phyloP scores from a whole-genome alignment of 2,888 invertebrate species.

The Tinea semifulvella region DNA sequence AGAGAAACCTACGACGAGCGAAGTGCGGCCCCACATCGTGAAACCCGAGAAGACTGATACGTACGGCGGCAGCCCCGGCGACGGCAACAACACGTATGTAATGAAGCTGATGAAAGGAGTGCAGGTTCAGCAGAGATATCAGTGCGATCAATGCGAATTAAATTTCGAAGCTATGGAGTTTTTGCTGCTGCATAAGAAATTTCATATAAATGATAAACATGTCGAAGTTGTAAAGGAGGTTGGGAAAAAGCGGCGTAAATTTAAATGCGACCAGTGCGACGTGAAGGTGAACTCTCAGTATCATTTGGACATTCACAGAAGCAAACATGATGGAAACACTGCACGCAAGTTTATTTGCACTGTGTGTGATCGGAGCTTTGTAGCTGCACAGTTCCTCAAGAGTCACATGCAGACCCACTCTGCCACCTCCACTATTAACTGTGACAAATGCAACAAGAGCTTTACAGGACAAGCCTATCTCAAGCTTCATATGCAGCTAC shows the following conservation, averaged over 20 bases:
- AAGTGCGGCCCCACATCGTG: conserved; percentile 36
- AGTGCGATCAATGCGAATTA: conserved; percentile 54
- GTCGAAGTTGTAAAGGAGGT: conserved; percentile 40
- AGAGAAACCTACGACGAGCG: conserved; percentile 39
- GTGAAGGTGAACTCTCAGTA: conserved; percentile 61
- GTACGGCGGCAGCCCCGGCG: conserved; percentile 36
- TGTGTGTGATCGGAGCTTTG: conserved; percentile 55
- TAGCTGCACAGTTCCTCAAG: conserved; percentile 57
- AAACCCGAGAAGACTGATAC: conserved; percentile 61
- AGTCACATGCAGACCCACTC: conserved; percentile 62
- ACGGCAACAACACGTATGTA: conserved; percentile 39
- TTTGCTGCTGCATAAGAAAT: conserved; percentile 54
- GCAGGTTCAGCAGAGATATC: conserved; percentile 37
- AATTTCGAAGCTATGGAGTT: conserved; percentile 57
- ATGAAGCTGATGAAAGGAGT: conserved; percentile 32
- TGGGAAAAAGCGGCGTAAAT: conserved; percentile 51
- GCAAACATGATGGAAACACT: conserved; percentile 51
- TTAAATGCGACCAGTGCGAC: conserved; percentile 56
- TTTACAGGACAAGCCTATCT: conserved; percentile 58
- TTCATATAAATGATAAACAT: conserved; percentile 47
- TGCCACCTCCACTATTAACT: conserved; percentile 48
- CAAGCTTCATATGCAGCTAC: conserved; percentile 58
- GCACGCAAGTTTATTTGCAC: conserved; percentile 55
- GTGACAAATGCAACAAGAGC: conserved; percentile 53
- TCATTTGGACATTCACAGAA: conserved; percentile 54